Conservation (phyloP, 2,797 vertebrate species). For the Microtus agrestis region DNA sequence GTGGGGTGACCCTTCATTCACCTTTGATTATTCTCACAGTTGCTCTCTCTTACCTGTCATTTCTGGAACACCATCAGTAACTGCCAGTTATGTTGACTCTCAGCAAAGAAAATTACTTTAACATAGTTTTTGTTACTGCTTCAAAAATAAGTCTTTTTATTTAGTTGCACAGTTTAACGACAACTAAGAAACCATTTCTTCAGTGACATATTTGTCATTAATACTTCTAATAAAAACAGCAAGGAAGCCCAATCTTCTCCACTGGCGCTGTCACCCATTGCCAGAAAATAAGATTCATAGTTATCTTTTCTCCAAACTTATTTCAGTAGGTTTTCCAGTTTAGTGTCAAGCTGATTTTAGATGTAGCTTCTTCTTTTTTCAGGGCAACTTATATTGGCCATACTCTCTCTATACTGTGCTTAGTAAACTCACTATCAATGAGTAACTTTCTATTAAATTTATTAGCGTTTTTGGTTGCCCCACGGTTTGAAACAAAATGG, state of each 20-base stretch:
- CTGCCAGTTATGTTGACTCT: background rate
- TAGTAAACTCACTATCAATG: background rate
- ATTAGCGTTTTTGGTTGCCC: background rate
- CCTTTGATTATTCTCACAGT: background rate
- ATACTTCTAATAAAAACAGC: background rate
- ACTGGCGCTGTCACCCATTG: background rate
- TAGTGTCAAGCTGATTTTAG: background rate
- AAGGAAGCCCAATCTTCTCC: background rate
- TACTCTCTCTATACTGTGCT: background rate
- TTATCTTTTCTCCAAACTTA: background rate
- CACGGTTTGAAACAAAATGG: no score
- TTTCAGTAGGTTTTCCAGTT: background rate
- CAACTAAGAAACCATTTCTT: background rate
- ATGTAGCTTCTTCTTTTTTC: background rate
- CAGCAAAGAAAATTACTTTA: background rate
- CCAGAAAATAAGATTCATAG: background rate
- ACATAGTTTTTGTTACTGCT: background rate
- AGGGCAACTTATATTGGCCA: no score
- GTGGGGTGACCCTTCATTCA: background rate
- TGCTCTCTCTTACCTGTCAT: background rate
- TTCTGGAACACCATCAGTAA: background rate
- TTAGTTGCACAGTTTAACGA: background rate
- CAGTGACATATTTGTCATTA: background rate
- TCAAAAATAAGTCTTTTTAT: background rate
- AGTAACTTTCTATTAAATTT: background rate